Evolutionary conservation across 2,113 vertebrate genomes (phyloP).

Genomic region (Odontesthes bonariensis): DNA sequence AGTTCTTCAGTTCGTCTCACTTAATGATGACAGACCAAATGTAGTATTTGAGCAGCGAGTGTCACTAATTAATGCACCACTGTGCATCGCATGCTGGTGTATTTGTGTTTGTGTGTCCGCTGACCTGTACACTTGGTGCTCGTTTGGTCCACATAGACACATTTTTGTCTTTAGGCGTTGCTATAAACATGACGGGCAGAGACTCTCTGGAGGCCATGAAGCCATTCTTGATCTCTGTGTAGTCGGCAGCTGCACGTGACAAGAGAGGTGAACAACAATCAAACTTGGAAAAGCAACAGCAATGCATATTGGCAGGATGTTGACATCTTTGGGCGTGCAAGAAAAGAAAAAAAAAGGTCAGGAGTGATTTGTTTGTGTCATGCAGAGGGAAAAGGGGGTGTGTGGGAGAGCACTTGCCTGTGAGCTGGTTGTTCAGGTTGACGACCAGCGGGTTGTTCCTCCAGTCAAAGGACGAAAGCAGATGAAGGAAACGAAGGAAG

Average conservation of each 20-base stretch:
- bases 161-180: conserved; percentile 90
- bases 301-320: conserved; percentile 48
- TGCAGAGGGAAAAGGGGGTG: conserved; percentile 13
- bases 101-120: conserved; percentile 33
- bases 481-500: conserved; percentile 92
- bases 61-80: conserved; percentile 28
- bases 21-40: not conserved
- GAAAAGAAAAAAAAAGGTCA: conserved; percentile 46
- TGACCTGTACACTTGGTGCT: conserved; percentile 90
- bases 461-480: conserved; percentile 96
- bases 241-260: conserved; percentile 85
- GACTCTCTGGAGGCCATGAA: conserved; percentile 87
- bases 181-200: conserved; percentile 91
- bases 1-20: not conserved
- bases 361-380: conserved; percentile 47
- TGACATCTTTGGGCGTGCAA: conserved; percentile 47
- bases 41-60: conserved; percentile 7
- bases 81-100: conserved; percentile 2
- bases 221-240: conserved; percentile 89
- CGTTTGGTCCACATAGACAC: conserved; percentile 91
- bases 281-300: conserved; percentile 13
- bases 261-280: conserved; percentile 52
- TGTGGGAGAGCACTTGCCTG: conserved; percentile 81
- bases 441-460: conserved; percentile 93
- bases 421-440: conserved; percentile 90